Conservation (phyloP, 2,797 vertebrate species). For the Fistularia tabacaria region DNA sequence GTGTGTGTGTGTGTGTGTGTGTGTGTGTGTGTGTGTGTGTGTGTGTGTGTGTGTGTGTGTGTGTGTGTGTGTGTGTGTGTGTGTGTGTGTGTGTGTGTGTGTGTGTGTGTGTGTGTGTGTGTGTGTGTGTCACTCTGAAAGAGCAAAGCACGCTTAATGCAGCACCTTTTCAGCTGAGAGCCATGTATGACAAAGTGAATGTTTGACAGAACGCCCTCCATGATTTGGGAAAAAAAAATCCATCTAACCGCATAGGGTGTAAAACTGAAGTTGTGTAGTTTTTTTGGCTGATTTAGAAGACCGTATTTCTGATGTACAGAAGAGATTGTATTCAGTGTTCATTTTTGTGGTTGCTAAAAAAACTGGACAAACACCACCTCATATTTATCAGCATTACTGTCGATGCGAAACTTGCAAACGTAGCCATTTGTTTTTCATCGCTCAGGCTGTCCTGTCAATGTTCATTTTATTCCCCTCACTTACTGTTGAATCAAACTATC, state of each 20-base stretch:
- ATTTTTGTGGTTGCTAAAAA: conserved; percentile 17
- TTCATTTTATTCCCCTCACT: conserved; percentile 2
- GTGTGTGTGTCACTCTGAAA: conserved; percentile 1
- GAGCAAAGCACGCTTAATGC: conserved; percentile 42
- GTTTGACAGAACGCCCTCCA: conserved; percentile 46
- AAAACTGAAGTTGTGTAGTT: no score
- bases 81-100: no score
- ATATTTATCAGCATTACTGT: conserved; percentile 26
- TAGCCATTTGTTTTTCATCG: conserved; percentile 1
- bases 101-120: no score
- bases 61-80: no score
- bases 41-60: no score
- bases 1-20: no score
- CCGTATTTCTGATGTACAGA: neutral
- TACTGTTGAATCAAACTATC: neutral
- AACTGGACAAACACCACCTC: conserved; percentile 9
- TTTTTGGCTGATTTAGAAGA: no score
- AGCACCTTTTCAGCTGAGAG: conserved; percentile 35
- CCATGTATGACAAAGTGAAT: conserved; percentile 58
- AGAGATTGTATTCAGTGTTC: conserved; percentile 12
- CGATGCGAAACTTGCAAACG: conserved; percentile 12
- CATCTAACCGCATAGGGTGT: no score
- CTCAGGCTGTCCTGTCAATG: conserved; percentile 30
- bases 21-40: no score
- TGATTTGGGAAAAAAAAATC: conserved; percentile 8